A percentile compares a stretch with the other conserved stretches of the same genome.
Conservation (phyloP, 1,140 invertebrate genomes). For the Cheumatopsyche charites region DNA sequence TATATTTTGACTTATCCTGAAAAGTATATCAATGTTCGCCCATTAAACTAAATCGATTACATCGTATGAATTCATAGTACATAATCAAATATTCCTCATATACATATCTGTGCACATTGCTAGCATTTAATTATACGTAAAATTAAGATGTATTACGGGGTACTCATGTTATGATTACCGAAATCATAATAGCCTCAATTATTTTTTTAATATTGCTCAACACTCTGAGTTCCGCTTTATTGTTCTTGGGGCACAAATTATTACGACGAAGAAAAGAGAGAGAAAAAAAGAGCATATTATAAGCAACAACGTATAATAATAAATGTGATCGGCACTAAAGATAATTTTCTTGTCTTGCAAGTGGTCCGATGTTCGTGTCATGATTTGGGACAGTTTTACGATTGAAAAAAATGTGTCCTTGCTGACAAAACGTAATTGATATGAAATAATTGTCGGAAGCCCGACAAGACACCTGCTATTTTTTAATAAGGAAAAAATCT, state of each 20-base stretch:
- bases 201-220: constrained; percentile 33
- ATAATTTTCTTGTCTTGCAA: constrained; percentile 18
- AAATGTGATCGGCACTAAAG: constrained; percentile 20
- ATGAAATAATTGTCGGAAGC: constrained; percentile 28
- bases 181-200: constrained; percentile 32
- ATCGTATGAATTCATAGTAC: background rate
- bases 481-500: constrained; percentile 14
- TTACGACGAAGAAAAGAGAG: constrained; percentile 2
- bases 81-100: no score
- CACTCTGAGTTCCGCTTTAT: constrained; percentile 32
- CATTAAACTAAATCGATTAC: background rate
- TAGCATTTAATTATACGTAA: constrained; percentile 8
- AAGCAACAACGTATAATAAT: constrained; percentile 22
- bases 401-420: constrained; percentile 28
- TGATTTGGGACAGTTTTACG: constrained; percentile 35
- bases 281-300: background rate
- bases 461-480: constrained; percentile 24
- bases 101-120: background rate
- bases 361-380: background rate
- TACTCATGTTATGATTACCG: constrained; percentile 1
- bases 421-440: constrained; percentile 28
- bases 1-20: no score
- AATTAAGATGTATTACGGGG: constrained; percentile 10
- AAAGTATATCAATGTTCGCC: no score
- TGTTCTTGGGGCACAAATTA: constrained; percentile 21